Evolutionary conservation across 2,797 vertebrate genomes (phyloP), one percentile per base, ranked within the genome.

Genomic region (Tachyglossus aculeatus): DNA sequence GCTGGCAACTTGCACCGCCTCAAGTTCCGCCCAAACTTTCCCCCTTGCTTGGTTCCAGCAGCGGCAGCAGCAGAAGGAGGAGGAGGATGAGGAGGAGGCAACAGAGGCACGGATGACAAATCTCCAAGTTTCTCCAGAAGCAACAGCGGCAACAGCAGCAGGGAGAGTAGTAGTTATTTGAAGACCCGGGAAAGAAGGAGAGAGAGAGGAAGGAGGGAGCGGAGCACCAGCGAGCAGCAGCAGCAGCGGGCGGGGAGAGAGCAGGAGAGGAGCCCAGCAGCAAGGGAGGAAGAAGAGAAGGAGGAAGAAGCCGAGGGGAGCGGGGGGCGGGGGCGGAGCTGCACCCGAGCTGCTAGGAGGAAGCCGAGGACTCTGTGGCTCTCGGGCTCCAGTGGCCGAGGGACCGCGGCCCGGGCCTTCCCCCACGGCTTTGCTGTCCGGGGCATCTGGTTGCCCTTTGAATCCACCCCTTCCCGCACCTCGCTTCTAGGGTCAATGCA

Each of bases 21-120:
- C 79, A 82, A 82, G 67, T 84, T 82, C 67, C 67, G 65, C 64
- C 78, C 74, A 82, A 84, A 84, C 71, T 80, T 82, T 76, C 33
- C 57, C 75, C 68, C 74, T 33, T 24, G 11, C 43, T 36, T 51
- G 16, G 53, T 15, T 14, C 22, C 24, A 44, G 43, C 21, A 45
- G 43, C 11, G 4, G 43, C 43, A 6, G 41, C 21, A 22, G 41
- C n/a, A n/a, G n/a, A n/a, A n/a, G n/a, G n/a, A n/a, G n/a, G n/a
- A n/a, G n/a, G n/a, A n/a, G n/a, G n/a, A n/a, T n/a, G n/a, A n/a
- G n/a, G n/a, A n/a, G n/a, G 34, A 18, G 52, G 15, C 24, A 24
- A 15, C 24, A 15, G 18, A 21, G 31, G 31, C 67, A 67, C 50
- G 54, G 67, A 50, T 15, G 56, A 48, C 39, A 22, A n/a, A n/a